These are phyloP conservation scores for Mesoclemmys tuberculata DNA, from an alignment of 2,113 vertebrate species.

Conservation along the genomic window DNA sequence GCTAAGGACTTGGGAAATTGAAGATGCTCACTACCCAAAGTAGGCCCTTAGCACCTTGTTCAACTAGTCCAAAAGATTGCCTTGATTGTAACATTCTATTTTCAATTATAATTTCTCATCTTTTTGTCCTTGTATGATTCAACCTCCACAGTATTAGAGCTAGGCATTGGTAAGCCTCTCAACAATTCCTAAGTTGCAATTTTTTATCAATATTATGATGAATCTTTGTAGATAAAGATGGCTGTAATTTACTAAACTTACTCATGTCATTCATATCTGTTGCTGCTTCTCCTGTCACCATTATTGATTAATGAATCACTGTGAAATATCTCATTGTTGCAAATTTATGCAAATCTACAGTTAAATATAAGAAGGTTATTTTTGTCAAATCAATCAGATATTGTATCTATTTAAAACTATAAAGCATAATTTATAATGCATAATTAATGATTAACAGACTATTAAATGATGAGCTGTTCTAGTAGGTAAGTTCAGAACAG, in stretches of 20 bases:
- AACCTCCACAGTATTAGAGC: not conserved
- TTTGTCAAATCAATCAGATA: slow-evolving; percentile 66
- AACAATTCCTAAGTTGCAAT: not conserved
- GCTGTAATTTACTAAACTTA: slow-evolving; percentile 9
- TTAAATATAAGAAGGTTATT: slow-evolving; percentile 56
- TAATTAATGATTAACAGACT: slow-evolving; percentile 69
- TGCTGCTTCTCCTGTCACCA: slow-evolving; percentile 13
- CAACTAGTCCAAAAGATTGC: not conserved
- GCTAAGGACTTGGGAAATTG: not conserved
- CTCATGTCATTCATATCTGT: slow-evolving; percentile 36
- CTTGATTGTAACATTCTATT: not conserved
- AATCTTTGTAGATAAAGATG: not conserved
- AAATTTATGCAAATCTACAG: slow-evolving; percentile 66
- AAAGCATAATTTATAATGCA: slow-evolving; percentile 52
- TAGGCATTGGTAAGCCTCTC: not conserved
- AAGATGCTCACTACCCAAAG: not conserved
- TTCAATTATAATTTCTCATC: not conserved
- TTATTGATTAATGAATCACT: slow-evolving; percentile 35
- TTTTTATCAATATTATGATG: not conserved
- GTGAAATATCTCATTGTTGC: slow-evolving; percentile 35
- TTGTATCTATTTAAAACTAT: slow-evolving; percentile 54
- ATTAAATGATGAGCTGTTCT: slow-evolving; percentile 51
- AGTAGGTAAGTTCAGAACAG: slow-evolving; percentile 1
- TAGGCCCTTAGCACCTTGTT: not conserved
- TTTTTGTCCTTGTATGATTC: not conserved